phyloP scores from a whole-genome alignment of 2,888 invertebrate genomes.

The Andrena bicolor region DNA sequence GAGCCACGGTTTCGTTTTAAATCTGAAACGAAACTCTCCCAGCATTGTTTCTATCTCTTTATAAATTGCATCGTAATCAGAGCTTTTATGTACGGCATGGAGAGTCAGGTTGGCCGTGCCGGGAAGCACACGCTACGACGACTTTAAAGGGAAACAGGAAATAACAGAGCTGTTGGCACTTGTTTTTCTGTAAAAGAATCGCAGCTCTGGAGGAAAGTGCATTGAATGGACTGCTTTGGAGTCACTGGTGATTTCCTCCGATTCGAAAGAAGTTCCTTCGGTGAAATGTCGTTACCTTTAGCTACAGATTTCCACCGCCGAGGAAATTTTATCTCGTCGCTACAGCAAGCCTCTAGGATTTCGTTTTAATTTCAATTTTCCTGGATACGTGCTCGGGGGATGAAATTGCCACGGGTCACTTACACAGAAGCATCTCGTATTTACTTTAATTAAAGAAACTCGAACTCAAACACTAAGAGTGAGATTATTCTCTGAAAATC shows the following conservation, averaged over 20 bases:
- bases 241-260: not conserved
- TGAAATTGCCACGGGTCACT: no score
- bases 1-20: not conserved
- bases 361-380: no score
- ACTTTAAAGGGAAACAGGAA: not conserved
- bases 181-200: constrained; percentile 7
- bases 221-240: constrained; percentile 13
- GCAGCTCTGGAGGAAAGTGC: not conserved
- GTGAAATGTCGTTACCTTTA: not conserved
- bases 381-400: no score
- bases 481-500: no score
- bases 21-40: not conserved
- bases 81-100: not conserved
- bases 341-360: no score
- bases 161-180: constrained; percentile 1
- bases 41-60: not conserved
- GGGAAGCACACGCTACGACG: not conserved
- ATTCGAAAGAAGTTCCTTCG: not conserved
- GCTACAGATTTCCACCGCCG: not conserved
- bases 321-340: not conserved
- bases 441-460: no score
- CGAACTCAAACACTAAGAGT: no score
- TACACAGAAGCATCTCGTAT: no score
- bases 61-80: constrained; percentile 16
- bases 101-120: not conserved